Conservation (phyloP, 30 jellyfish, hydroid and myxozoan genomes). For the Turritopsis rubra region DNA sequence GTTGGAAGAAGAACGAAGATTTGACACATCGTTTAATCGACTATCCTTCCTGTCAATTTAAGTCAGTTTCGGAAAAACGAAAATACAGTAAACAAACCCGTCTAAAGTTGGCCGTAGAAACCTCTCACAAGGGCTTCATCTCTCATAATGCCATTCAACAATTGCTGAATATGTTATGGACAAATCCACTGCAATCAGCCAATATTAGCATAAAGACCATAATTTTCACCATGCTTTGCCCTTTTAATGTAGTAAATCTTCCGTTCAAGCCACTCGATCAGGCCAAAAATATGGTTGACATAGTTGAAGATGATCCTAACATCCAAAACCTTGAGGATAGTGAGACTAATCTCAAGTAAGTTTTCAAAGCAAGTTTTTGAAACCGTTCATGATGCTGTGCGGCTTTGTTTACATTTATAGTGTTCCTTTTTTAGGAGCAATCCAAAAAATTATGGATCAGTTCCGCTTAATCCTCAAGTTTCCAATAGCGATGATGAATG, state of each 20-base stretch:
- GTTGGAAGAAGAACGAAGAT: background rate
- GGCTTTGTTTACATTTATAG: too few species aligned
- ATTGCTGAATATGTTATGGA: conserved; percentile 64
- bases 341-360: background rate
- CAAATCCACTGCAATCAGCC: conserved; percentile 30
- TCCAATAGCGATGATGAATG: background rate
- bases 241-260: background rate
- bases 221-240: background rate
- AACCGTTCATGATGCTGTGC: too few species aligned
- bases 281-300: background rate
- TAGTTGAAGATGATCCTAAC: background rate
- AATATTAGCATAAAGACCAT: background rate
- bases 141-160: conserved; percentile 78
- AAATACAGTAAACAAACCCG: conserved; percentile 31
- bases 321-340: background rate
- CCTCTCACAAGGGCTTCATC: conserved; percentile 57
- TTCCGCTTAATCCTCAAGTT: background rate
- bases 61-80: background rate
- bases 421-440: too few species aligned
- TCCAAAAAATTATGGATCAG: background rate
- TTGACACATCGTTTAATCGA: background rate
- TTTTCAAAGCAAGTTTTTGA: background rate
- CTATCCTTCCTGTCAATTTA: background rate
- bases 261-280: background rate
- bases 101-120: conserved; percentile 59